phyloP scores from a whole-genome alignment of 2,113 vertebrate species.

The Corythoichthys haematopterus region DNA sequence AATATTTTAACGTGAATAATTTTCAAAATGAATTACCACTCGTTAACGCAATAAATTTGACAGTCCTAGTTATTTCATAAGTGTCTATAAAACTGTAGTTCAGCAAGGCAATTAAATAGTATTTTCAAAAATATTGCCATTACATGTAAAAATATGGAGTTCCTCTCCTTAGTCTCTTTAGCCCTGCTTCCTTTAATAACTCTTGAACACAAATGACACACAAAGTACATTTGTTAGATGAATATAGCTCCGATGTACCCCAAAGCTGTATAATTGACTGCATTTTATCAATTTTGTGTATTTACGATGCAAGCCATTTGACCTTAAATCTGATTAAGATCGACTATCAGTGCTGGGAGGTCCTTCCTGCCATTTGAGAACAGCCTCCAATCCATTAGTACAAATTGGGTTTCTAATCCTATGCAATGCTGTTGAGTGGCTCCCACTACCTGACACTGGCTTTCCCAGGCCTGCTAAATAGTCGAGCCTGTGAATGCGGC shows the following conservation, averaged over 20 bases:
- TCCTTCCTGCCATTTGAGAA: slow-evolving; percentile 42
- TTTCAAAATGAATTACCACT: no score
- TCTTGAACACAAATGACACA: neutral
- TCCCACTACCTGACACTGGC: slow-evolving; percentile 56
- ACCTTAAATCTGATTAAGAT: slow-evolving; percentile 20
- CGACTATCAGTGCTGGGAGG: slow-evolving; percentile 26
- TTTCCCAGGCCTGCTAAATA: slow-evolving; percentile 46
- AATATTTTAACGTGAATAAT: no score
- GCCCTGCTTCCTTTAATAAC: neutral
- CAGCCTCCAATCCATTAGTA: slow-evolving; percentile 44
- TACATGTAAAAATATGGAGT: no score
- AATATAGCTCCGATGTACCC: neutral
- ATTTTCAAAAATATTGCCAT: no score
- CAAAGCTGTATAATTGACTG: neutral
- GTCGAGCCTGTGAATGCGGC: slow-evolving; percentile 33
- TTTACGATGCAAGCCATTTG: slow-evolving; percentile 12
- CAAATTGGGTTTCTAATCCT: slow-evolving; percentile 45
- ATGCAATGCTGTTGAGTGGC: slow-evolving; percentile 28
- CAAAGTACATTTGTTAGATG: neutral
- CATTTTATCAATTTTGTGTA: neutral
- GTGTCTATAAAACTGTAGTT: no score
- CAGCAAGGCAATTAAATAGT: no score
- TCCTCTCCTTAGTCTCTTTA: no score
- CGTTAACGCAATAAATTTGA: no score
- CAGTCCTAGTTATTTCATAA: no score